These are phyloP conservation scores for Cephus spinipes DNA, from an alignment of 2,888 invertebrate species.

Conservation along the genomic window DNA sequence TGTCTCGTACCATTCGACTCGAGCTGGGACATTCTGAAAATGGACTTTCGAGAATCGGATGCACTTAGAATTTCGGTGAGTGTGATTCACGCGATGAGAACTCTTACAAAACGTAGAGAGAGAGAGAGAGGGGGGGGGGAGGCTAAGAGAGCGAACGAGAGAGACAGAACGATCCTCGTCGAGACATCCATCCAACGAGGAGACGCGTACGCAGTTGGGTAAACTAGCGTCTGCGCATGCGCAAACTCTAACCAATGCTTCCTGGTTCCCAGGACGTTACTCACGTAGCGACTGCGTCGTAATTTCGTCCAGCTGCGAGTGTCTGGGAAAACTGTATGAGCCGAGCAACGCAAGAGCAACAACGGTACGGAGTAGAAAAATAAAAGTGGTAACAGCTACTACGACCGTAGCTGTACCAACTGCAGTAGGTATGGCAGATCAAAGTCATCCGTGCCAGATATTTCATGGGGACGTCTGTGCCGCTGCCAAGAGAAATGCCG, in stretches of 20 bases:
- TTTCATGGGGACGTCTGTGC: slow-evolving; percentile 48
- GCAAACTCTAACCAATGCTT: slow-evolving; percentile 20
- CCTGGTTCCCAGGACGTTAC: slow-evolving; percentile 37
- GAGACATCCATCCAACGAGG: slow-evolving; percentile 12
- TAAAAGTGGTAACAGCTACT: background rate
- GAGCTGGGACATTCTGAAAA: slow-evolving; percentile 16
- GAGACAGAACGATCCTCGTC: slow-evolving; percentile 33
- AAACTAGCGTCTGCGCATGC: background rate
- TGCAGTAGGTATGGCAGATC: slow-evolving; percentile 36
- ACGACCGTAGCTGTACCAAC: background rate
- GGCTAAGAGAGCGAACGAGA: slow-evolving; percentile 1
- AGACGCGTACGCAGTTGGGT: background rate
- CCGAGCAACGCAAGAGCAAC: background rate
- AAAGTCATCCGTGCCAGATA: slow-evolving; percentile 52
- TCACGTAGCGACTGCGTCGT: slow-evolving; percentile 11
- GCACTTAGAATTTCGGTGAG: slow-evolving; percentile 45
- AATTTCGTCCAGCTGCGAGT: slow-evolving; percentile 13
- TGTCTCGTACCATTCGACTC: background rate
- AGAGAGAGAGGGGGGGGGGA: slow-evolving; percentile 5
- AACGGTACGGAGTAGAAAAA: background rate
- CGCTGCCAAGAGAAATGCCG: slow-evolving; percentile 46
- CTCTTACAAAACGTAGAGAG: slow-evolving; percentile 9
- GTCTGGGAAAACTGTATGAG: background rate
- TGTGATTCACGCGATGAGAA: slow-evolving; percentile 34
- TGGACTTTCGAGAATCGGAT: slow-evolving; percentile 46